A percentile compares a stretch with the other conserved stretches of the same genome.
Evolutionary conservation across 2,888 invertebrate genomes (phyloP).

Genomic region (Drosophila neotestacea): DNA sequence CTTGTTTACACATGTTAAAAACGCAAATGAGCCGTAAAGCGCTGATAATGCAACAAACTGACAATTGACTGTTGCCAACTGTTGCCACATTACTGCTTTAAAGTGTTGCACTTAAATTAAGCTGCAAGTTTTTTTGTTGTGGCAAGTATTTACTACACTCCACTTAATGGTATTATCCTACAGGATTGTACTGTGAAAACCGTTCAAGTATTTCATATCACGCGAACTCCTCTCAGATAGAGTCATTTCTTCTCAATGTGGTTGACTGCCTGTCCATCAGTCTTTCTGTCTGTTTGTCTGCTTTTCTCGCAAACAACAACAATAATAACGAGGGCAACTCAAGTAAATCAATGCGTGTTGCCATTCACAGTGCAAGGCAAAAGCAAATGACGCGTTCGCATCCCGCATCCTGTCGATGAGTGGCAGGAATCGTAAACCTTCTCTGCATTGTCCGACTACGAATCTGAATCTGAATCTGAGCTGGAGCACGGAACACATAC

Average conservation of each 20-base stretch:
- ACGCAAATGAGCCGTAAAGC: constrained; percentile 77
- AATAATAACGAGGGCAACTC: constrained; percentile 21
- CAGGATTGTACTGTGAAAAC: constrained; percentile 29
- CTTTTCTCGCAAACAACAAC: constrained; percentile 18
- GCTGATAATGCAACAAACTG: constrained; percentile 74
- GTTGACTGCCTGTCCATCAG: constrained; percentile 18
- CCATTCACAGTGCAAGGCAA: constrained; percentile 27
- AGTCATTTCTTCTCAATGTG: constrained; percentile 41
- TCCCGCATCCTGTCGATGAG: constrained; percentile 59
- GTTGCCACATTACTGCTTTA: constrained; percentile 21
- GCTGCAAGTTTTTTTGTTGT: constrained; percentile 3
- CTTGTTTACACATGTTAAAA: constrained; percentile 78
- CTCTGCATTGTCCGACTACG: constrained; percentile 20
- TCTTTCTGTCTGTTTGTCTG: constrained; percentile 8
- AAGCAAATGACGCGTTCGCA: constrained; percentile 66
- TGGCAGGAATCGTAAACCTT: constrained; percentile 55
- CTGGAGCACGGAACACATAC: constrained; percentile 16
- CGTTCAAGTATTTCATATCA: constrained; percentile 52
- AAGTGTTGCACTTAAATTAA: constrained; percentile 26
- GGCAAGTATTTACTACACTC: constrained; percentile 38
- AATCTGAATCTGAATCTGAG: background rate
- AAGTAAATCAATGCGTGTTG: constrained; percentile 37
- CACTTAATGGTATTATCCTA: constrained; percentile 44
- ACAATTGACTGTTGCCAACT: constrained; percentile 62
- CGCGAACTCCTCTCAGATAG: constrained; percentile 40